A percentile compares a stretch with the other conserved stretches of the same genome.
Conservation (phyloP, 2,888 invertebrate genomes). For the Trichogramma dendrolimi region DNA sequence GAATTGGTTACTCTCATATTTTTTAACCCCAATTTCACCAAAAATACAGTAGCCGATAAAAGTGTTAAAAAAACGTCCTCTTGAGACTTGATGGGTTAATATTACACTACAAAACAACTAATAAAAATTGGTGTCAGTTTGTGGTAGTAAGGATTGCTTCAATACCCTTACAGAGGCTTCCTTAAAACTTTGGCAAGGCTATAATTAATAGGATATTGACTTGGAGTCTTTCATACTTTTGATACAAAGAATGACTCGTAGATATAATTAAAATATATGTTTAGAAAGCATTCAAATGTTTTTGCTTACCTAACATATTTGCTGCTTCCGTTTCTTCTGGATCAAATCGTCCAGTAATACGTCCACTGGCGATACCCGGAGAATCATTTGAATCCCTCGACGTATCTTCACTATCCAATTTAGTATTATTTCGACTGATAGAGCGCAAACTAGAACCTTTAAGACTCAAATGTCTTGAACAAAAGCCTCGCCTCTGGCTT, state of each 20-base stretch:
- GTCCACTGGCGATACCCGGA: slow-evolving; percentile 70
- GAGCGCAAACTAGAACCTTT: slow-evolving; percentile 60
- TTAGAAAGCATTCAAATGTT: slow-evolving; percentile 1
- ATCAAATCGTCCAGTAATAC: slow-evolving; percentile 80
- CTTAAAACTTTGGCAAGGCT: background rate
- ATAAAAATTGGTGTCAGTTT: too few relatives aligned
- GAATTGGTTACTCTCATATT: too few relatives aligned
- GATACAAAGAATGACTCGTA: background rate
- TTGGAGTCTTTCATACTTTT: background rate
- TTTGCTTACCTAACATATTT: slow-evolving; percentile 78
- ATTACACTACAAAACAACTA: too few relatives aligned
- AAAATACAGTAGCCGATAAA: too few relatives aligned
- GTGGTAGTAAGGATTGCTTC: too few relatives aligned
- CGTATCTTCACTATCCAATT: slow-evolving; percentile 79
- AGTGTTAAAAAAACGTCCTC: too few relatives aligned
- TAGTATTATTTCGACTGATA: slow-evolving; percentile 47
- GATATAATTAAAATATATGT: slow-evolving; percentile 16
- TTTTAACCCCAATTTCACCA: too few relatives aligned
- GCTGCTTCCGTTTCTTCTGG: slow-evolving; percentile 96
- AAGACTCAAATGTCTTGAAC: slow-evolving; percentile 91
- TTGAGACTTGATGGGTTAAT: too few relatives aligned
- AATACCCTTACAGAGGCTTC: too few relatives aligned
- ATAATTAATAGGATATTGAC: too few relatives aligned
- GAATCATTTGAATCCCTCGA: slow-evolving; percentile 86
- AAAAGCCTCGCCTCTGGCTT: slow-evolving; percentile 94